A percentile compares a stretch with the other conserved stretches of the same genome.
Evolutionary conservation across 1,140 invertebrate genomes (phyloP).

Genomic region (Nymphalis io): DNA sequence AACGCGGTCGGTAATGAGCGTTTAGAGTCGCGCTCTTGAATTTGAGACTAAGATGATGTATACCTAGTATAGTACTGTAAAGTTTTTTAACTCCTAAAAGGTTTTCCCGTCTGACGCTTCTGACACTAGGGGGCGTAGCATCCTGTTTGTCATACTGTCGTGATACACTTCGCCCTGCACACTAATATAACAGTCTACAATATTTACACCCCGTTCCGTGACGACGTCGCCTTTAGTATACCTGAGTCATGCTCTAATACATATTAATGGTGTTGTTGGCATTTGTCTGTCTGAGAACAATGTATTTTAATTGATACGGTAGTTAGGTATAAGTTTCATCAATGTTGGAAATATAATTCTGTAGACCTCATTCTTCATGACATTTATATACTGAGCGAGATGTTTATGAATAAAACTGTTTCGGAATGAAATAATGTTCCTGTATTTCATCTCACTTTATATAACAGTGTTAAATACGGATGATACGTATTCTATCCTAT

Average conservation of each 20-base stretch:
- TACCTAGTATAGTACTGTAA: conserved; percentile 1
- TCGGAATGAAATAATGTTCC: too few relatives aligned
- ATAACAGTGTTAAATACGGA: too few relatives aligned
- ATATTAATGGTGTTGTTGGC: conserved; percentile 32
- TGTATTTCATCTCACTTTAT: too few relatives aligned
- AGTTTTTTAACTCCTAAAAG: conserved; percentile 33
- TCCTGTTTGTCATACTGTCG: conserved; percentile 31
- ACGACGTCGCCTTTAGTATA: conserved; percentile 20
- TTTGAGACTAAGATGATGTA: conserved; percentile 15
- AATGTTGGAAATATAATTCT: not conserved
- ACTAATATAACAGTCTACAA: conserved; percentile 27
- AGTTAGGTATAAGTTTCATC: conserved; percentile 9
- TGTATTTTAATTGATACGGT: conserved; percentile 14
- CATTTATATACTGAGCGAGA: not conserved
- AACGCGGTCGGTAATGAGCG: conserved; percentile 45
- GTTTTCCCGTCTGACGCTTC: conserved; percentile 25
- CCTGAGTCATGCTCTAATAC: conserved; percentile 32
- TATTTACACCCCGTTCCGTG: conserved; percentile 19
- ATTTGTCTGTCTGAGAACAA: conserved; percentile 29
- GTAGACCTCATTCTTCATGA: not conserved
- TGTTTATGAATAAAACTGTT: too few relatives aligned
- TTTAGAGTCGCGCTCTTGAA: conserved; percentile 32
- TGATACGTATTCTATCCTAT: too few relatives aligned
- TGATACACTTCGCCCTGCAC: conserved; percentile 10
- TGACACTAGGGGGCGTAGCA: conserved; percentile 20